Evolutionary conservation across 2,113 vertebrate genomes (phyloP).

Genomic region (Sorex araneus): DNA sequence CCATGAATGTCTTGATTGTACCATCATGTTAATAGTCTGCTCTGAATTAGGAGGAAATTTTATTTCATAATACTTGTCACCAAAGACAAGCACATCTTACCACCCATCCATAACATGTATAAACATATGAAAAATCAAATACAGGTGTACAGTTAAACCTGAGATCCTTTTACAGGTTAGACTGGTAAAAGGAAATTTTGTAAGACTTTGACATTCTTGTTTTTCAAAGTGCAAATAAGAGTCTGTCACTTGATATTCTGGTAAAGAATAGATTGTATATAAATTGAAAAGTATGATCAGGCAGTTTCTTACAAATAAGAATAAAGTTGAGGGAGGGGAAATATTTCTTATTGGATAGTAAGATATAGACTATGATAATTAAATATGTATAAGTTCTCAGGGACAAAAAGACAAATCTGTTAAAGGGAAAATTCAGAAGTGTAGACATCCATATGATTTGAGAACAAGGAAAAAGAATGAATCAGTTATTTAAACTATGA

Average conservation of each 20-base stretch:
- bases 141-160: slow-evolving; percentile 71
- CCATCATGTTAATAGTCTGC: slow-evolving; percentile 81
- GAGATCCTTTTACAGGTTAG: slow-evolving; percentile 70
- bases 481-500: neutral
- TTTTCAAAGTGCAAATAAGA: slow-evolving; percentile 69
- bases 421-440: slow-evolving; percentile 7
- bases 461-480: slow-evolving; percentile 59
- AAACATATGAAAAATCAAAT: slow-evolving; percentile 81
- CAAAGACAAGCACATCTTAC: slow-evolving; percentile 74
- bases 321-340: slow-evolving; percentile 3
- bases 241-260: slow-evolving; percentile 1
- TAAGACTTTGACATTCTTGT: slow-evolving; percentile 57
- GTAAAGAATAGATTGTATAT: slow-evolving; percentile 38
- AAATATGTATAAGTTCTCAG: slow-evolving; percentile 24
- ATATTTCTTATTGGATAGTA: slow-evolving; percentile 16
- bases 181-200: slow-evolving; percentile 59
- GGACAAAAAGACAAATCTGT: slow-evolving; percentile 26
- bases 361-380: neutral
- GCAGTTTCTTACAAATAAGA: slow-evolving; percentile 59
- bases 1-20: slow-evolving; percentile 83
- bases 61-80: slow-evolving; percentile 83
- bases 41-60: slow-evolving; percentile 79
- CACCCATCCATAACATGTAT: slow-evolving; percentile 73
- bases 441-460: slow-evolving; percentile 5
- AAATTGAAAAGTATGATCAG: slow-evolving; percentile 60